phyloP scores from a whole-genome alignment of 2,888 invertebrate genomes.

The Himalopsyche tibetana region DNA sequence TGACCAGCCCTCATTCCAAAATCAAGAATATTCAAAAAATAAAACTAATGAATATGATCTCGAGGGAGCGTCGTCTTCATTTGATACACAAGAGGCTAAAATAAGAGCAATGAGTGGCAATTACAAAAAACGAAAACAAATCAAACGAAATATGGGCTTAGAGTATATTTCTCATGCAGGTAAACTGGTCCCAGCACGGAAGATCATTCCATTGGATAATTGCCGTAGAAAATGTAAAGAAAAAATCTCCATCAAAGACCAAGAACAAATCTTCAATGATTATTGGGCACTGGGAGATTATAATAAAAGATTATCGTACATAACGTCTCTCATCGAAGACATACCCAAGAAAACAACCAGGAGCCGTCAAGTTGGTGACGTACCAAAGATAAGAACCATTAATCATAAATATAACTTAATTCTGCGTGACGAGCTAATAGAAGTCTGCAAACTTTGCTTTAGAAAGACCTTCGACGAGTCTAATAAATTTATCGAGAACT shows the following conservation, averaged over 20 bases:
- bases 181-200: background rate
- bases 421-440: background rate
- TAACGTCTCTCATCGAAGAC: background rate
- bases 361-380: background rate
- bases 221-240: conserved; percentile 13
- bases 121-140: background rate
- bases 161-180: background rate
- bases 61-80: background rate
- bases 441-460: background rate
- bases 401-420: background rate
- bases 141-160: background rate
- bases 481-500: background rate
- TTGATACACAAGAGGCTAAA: background rate
- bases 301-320: background rate
- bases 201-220: background rate
- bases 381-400: background rate
- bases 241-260: background rate
- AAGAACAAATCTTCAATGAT: background rate
- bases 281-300: background rate
- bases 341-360: background rate
- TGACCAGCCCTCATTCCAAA: background rate
- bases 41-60: background rate
- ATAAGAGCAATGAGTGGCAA: background rate
- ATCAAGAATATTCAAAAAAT: background rate
- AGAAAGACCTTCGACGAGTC: background rate